These are phyloP conservation scores for Leptobrachium leishanense DNA, from an alignment of 2,113 vertebrate genomes.

Conservation along the genomic window DNA sequence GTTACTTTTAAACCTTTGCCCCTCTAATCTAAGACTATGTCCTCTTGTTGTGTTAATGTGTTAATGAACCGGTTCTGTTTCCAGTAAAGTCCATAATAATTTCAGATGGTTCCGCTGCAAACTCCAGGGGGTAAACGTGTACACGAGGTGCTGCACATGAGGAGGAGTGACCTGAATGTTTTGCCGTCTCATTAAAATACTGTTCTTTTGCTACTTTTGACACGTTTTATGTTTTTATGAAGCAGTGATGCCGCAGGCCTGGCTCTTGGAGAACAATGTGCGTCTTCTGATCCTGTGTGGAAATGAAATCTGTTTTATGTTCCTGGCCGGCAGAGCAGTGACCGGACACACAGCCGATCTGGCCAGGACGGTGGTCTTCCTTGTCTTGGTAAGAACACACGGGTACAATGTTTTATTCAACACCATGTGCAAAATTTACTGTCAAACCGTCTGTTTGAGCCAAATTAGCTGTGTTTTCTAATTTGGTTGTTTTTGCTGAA, in stretches of 20 bases:
- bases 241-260: constrained; percentile 77
- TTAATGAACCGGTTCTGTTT: too few species aligned
- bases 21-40: too few species aligned
- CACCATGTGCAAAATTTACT: too few species aligned
- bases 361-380: constrained; percentile 77
- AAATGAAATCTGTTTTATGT: constrained; percentile 77
- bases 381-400: constrained; percentile 77
- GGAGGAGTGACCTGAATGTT: neutral
- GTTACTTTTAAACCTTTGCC: too few species aligned
- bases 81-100: too few species aligned
- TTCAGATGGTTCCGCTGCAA: too few species aligned
- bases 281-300: constrained; percentile 84
- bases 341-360: constrained; percentile 72
- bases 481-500: too few species aligned
- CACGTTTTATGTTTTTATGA: neutral
- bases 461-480: too few species aligned
- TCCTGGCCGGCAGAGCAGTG: constrained; percentile 82
- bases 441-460: too few species aligned
- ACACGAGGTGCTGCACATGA: too few species aligned
- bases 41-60: too few species aligned
- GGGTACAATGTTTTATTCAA: neutral
- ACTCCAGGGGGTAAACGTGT: too few species aligned
- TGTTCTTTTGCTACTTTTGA: constrained; percentile 31
- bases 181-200: neutral
- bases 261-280: constrained; percentile 85